phyloP scores from a whole-genome alignment of 2,113 vertebrate genomes.

The Mustela nigripes region DNA sequence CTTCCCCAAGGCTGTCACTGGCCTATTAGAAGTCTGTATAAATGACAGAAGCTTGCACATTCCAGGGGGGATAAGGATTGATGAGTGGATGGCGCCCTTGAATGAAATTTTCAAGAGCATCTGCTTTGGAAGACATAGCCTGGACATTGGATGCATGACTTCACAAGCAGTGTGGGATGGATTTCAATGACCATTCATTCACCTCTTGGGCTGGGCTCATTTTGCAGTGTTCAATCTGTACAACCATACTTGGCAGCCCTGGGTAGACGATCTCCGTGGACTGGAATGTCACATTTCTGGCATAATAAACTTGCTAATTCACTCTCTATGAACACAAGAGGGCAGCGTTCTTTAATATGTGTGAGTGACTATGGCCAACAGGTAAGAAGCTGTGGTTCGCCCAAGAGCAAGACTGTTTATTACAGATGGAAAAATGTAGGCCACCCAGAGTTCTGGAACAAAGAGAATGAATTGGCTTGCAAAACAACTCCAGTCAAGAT shows the following conservation, averaged over 20 bases:
- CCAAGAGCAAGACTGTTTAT: background rate
- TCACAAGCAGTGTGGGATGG: background rate
- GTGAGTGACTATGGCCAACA: background rate
- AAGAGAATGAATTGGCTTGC: background rate
- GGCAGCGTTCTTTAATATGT: background rate
- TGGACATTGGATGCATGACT: background rate
- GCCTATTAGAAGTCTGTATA: background rate
- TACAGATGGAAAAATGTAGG: background rate
- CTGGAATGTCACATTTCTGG: background rate
- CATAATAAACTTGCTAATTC: background rate
- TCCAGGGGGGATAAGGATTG: background rate
- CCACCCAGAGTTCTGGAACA: background rate
- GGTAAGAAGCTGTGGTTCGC: background rate
- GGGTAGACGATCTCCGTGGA: background rate
- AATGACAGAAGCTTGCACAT: background rate
- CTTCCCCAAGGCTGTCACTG: background rate
- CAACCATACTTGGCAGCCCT: background rate
- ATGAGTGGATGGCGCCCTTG: too few species aligned
- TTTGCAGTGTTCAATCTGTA: background rate
- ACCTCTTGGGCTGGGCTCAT: background rate
- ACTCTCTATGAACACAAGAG: conserved; percentile 65
- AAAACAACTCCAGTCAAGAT: background rate
- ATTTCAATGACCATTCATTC: background rate
- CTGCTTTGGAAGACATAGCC: background rate
- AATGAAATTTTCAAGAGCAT: background rate